Base-by-base conservation (phyloP, 2,888 invertebrate genomes). In the Norana najaformis region DNA sequence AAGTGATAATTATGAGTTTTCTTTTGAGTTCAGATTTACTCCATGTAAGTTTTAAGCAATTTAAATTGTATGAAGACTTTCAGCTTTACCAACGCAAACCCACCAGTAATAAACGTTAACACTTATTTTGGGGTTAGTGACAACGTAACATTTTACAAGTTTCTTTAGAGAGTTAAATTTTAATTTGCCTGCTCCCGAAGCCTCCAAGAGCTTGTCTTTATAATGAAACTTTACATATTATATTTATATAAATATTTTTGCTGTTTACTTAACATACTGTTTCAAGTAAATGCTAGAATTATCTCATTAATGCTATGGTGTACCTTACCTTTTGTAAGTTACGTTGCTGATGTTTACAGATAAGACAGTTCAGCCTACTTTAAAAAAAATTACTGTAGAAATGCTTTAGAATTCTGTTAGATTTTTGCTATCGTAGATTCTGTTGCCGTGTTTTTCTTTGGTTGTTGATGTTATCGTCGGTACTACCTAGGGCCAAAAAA, bases 401-500 rank as follows among this genome's bases (percentile, higher is more conserved):
- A n/a, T 69, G 11, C n/a, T 69, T 69, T n/a, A n/a, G 69, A 69
- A 16, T 69, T 47, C 30, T 69, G 69, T 69, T 69, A 30, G 69
- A n/a, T n/a, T 69, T 69, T 69, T n/a, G 69, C 69, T 69, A 69
- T 69, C 30, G 69, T 69, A 69, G 69, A 69, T 69, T 69, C 69
- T n/a, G 69, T 69, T 69, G 69, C 69, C 11, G 69, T 69, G 47
- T 47, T 23, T 53, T 30, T 69, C 8, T 69, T 69, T 69, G 69
- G 69, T 69, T 69, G n/a, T 30, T 30, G 5, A n/a, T 69, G 8
- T 69, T 69, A 69, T 69, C 69, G 69, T 69, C 11, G 69, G 69
- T 69, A 69, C 69, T 69, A 69, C 69, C 69, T 69, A 69, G 13
- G n/a, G 69, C n/a, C 69, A 69, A 69, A 69, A 69, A n/a, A n/a